Evolutionary conservation across 2,888 invertebrate genomes (phyloP), one percentile per base, ranked within the genome.

Genomic region (Tenthredo scrophulariae): DNA sequence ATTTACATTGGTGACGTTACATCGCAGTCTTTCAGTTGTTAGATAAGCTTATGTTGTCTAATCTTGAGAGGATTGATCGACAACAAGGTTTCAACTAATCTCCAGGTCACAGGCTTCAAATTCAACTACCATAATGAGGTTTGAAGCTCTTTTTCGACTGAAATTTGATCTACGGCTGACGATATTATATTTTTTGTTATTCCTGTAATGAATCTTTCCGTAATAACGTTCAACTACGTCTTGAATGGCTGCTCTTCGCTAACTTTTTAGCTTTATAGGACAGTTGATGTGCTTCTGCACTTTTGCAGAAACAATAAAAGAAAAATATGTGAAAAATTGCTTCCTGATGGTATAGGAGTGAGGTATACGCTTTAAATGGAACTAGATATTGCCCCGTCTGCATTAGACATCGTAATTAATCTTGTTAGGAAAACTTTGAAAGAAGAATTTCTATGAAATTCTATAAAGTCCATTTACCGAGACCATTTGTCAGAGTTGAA

Each of bases 391-490:
- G 50, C 13, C 54, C 10, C 6, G 46, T 75, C 75, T 54, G 77
- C 54, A 54, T 54, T 40, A 50, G 54, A 75, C 46, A 18, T 10
- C 18, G 54, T 77, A 77, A 54, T 77, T 77, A 77, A 77, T 77
- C 75, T 29, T 26, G 74, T 50, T 37, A 40, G 75, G 37, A 77
- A 50, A 77, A 50, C 7, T 50, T 50, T 50, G 26, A 29, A 50
- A 54, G 77, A 74, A 26, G 40, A 74, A 54, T 77, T 54, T 77
- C n/a, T 33, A 74, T 13, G 74, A 74, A 74, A 40, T 74, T 40
- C 50, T 33, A 77, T 29, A 54, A 29, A 77, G 77, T 77, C 77
- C 77, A 54, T 77, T 54, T 77, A 77, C 77, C 50, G 9, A 77
- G 54, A 77, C 50, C 54, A 77, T 77, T 54, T 77, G 75, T 50